phyloP scores from a whole-genome alignment of 2,113 vertebrate genomes.

The Eretmochelys imbricata region DNA sequence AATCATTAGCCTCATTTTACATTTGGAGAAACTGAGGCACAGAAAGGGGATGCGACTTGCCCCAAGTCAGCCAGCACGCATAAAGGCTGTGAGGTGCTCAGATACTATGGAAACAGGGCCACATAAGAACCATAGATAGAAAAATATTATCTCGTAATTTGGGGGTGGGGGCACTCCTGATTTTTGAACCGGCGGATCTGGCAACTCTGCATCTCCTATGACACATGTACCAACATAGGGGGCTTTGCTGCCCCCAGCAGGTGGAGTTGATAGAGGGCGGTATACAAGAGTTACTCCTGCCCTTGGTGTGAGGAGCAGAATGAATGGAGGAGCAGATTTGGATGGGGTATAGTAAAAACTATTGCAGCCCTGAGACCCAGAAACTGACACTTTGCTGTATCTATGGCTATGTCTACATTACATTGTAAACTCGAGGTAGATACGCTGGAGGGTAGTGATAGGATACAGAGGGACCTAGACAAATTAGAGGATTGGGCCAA shows the following conservation, averaged over 20 bases:
- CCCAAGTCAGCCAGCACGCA: not conserved
- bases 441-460: no score
- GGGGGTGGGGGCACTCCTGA: not conserved
- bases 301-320: not conserved
- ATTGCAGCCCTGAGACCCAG: not conserved
- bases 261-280: not conserved
- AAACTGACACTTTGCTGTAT: not conserved
- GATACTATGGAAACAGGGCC: not conserved
- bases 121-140: not conserved
- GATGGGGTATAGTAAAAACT: not conserved
- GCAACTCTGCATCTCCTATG: not conserved
- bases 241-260: not conserved
- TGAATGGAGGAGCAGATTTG: not conserved
- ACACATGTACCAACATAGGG: not conserved
- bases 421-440: not conserved
- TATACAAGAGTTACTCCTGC: not conserved
- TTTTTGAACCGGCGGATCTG: not conserved
- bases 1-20: not conserved
- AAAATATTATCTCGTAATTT: not conserved
- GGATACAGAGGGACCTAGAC: no score
- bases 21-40: not conserved
- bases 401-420: not conserved
- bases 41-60: not conserved
- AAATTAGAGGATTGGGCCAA: no score
- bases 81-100: not conserved